These are phyloP conservation scores for Pollenia angustigena DNA, from an alignment of 2,888 invertebrate species.

Conservation along the genomic window DNA sequence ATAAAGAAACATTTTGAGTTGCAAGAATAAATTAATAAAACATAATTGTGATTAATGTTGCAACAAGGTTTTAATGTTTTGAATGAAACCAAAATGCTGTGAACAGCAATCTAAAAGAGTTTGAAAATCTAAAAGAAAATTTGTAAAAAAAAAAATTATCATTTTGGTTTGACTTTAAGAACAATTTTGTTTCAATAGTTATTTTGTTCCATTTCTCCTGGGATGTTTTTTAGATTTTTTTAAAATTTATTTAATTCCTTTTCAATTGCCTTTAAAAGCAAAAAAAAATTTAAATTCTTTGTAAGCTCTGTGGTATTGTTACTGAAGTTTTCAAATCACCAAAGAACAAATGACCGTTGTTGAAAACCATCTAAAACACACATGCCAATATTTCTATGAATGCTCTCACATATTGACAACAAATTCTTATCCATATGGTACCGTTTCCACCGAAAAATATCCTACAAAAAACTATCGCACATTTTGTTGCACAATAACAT, in stretches of 20 bases:
- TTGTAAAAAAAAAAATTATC: too few species aligned
- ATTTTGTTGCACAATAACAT: neutral
- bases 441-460: neutral
- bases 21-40: neutral
- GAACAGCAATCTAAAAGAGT: neutral
- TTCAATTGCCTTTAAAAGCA: neutral
- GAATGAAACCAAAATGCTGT: neutral
- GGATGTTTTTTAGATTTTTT: neutral
- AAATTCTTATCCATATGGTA: slow-evolving; percentile 53
- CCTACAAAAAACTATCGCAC: neutral
- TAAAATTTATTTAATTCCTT: neutral
- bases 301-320: slow-evolving; percentile 27
- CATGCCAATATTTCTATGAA: slow-evolving; percentile 26
- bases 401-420: slow-evolving; percentile 15
- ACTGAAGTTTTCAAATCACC: slow-evolving; percentile 51
- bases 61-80: neutral
- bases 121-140: neutral
- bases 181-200: too few species aligned
- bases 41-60: neutral
- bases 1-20: neutral
- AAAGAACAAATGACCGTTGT: slow-evolving; percentile 53
- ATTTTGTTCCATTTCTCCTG: neutral
- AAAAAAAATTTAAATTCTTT: slow-evolving; percentile 25
- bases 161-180: too few species aligned
- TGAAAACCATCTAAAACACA: slow-evolving; percentile 41